phyloP scores from a whole-genome alignment of 2,888 invertebrate genomes.

The Agriopis leucophaearia region DNA sequence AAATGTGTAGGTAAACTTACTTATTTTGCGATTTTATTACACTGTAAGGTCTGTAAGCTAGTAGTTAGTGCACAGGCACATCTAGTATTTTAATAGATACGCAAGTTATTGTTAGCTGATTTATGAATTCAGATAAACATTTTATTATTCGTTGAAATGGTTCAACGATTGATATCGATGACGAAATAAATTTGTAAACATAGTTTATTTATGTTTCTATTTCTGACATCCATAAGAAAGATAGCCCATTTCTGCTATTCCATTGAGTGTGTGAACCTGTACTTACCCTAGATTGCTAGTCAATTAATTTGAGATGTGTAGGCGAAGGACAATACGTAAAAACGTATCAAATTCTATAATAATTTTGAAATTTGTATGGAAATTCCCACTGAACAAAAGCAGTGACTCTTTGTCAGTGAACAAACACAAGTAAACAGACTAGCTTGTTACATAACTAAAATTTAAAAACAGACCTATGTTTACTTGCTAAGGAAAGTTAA shows the following conservation, averaged over 20 bases:
- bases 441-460: not conserved
- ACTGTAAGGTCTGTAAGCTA: too few species aligned
- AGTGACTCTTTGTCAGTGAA: not conserved
- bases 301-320: not conserved
- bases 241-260: too few species aligned
- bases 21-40: too few species aligned
- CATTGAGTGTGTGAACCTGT: too few species aligned
- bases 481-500: too few species aligned
- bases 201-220: not conserved
- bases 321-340: not conserved
- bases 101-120: not conserved
- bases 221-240: not conserved
- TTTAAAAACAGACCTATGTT: not conserved
- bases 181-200: too few species aligned
- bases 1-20: too few species aligned
- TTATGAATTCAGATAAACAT: not conserved
- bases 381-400: not conserved
- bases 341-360: too few species aligned
- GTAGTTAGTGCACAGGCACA: too few species aligned
- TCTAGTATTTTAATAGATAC: not conserved
- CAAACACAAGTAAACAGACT: not conserved
- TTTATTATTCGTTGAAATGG: slow-evolving; percentile 1
- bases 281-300: too few species aligned
- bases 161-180: not conserved
- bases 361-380: too few species aligned